phyloP scores from a whole-genome alignment of 2,888 invertebrate species.

The Alsophila aescularia region DNA sequence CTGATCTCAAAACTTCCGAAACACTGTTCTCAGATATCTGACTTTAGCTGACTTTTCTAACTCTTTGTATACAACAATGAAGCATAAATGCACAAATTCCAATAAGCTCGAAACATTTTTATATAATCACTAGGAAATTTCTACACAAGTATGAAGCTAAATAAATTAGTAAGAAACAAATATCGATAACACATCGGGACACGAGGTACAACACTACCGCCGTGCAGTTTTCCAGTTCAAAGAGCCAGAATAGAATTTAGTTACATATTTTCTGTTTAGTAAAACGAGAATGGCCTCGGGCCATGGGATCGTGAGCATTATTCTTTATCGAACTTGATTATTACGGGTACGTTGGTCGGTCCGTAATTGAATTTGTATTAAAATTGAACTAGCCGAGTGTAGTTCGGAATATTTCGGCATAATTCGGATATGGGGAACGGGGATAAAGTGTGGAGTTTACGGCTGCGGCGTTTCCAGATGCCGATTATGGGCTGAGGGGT shows the following conservation, averaged over 20 bases:
- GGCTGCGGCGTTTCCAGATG: constrained; percentile 7
- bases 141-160: too few species aligned
- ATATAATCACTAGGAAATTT: too few species aligned
- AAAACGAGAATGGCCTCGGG: constrained; percentile 47
- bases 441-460: constrained; percentile 29
- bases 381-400: constrained; percentile 37
- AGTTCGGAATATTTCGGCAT: constrained; percentile 18
- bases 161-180: not conserved
- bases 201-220: constrained; percentile 35
- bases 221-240: constrained; percentile 61
- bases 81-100: too few species aligned
- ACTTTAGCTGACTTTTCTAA: too few species aligned
- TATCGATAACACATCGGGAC: constrained; percentile 5
- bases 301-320: constrained; percentile 39
- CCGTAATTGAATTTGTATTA: constrained; percentile 38
- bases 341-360: constrained; percentile 37
- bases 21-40: too few species aligned
- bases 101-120: not conserved
- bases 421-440: constrained; percentile 15
- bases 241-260: constrained; percentile 63
- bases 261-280: constrained; percentile 63
- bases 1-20: too few species aligned
- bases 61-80: too few species aligned
- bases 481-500: constrained; percentile 5
- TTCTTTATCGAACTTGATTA: constrained; percentile 45